Evolutionary conservation across 2,888 invertebrate genomes (phyloP).

Genomic region (Colletes collaris): DNA sequence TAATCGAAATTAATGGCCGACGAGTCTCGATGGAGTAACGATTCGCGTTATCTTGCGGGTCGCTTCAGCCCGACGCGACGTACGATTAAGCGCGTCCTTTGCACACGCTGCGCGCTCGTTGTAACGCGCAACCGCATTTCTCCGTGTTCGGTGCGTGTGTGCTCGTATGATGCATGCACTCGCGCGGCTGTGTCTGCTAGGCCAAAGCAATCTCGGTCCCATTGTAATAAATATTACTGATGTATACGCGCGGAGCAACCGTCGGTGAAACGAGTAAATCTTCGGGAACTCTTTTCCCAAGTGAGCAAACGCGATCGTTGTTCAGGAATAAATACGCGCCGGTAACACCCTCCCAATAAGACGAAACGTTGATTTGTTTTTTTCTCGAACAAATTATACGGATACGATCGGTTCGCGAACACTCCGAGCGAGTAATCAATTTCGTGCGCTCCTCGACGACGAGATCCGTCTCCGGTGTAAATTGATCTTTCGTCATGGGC

Average conservation of each 20-base stretch:
- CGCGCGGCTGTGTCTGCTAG: not conserved
- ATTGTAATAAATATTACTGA: conserved; percentile 28
- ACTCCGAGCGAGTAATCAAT: not conserved
- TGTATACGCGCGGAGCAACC: not conserved
- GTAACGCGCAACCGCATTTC: too few species aligned
- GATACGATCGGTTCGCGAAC: not conserved
- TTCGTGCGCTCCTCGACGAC: too few species aligned
- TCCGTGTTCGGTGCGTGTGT: too few species aligned
- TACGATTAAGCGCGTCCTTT: conserved; percentile 14
- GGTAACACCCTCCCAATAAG: too few species aligned
- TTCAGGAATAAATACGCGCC: too few species aligned
- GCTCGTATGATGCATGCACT: conserved; percentile 16
- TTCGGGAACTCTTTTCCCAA: conserved; percentile 32
- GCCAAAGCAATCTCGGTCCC: conserved; percentile 29
- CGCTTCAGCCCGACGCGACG: not conserved
- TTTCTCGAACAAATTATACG: not conserved
- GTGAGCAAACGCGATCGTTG: not conserved
- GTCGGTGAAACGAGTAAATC: conserved; percentile 27
- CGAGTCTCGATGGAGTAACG: not conserved
- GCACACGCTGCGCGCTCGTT: too few species aligned
- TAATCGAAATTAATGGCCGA: conserved; percentile 13
- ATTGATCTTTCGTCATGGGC: conserved; percentile 22
- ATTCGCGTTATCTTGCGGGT: conserved; percentile 1
- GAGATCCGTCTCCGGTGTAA: conserved; percentile 1
- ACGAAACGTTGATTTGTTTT: too few species aligned